Base-by-base conservation (phyloP, 1,140 invertebrate species). In the Rhizoglyphus robini region DNA sequence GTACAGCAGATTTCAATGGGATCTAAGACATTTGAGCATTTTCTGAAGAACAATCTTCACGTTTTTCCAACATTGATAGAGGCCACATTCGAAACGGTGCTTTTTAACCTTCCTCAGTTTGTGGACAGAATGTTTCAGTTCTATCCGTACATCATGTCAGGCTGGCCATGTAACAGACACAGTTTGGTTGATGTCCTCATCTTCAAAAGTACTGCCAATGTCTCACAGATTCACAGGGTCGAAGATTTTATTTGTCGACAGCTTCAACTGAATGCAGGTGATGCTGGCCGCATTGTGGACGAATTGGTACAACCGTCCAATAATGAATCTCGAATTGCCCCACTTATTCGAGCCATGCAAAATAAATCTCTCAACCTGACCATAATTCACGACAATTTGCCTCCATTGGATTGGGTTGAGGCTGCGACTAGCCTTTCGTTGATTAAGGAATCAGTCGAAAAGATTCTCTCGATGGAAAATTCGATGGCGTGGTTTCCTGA, bases 361-460 rank as follows among this genome's bases (percentile, higher is more conserved):
- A 65, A 29, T 27, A 30, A 31, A 58, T 57, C 63, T 20, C 18
- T 25, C 18, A 41, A 65, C 23, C 23, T 41, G 25, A 31, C 8
- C 18, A 20, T n/a, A n/a, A 41, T 65, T 49, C 51, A 65, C 29
- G 25, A 30, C 13, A 5, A 59, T 38, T 13, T 65, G 15, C 63
- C 63, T 30, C 47, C 29, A 41, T 38, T 65, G n/a, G 63, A 65
- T 58, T 65, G 63, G 63, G 63, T 65, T 27, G 63, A 65, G 29
- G 63, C 63, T 11, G 46, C 63, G 8, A 25, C 62, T 8, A 65
- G 63, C 59, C 15, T 65, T 13, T 25, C 63, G 20, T n/a, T 51
- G 31, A 38, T 65, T 58, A 54, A 65, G 20, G 63, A 65, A 41
- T 65, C 63, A 1, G 36, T 32, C 4, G 29, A 65, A 36, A 49